Evolutionary conservation across 2,113 vertebrate genomes (phyloP).

Genomic region (Laterallus jamaicensis): DNA sequence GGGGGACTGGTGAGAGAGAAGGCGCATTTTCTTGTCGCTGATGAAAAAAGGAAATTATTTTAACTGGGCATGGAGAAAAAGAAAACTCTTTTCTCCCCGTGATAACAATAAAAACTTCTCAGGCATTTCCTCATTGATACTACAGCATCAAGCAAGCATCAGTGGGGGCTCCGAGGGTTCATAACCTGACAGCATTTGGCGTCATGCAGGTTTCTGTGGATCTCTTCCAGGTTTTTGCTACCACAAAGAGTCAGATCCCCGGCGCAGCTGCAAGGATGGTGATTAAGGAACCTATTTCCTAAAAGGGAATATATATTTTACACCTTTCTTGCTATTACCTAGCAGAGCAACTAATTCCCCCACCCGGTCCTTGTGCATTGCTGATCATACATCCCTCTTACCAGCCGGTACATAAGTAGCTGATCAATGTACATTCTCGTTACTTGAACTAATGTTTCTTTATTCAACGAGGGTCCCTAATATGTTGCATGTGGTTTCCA

Average conservation of each 20-base stretch:
- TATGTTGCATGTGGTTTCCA: constrained; percentile 68
- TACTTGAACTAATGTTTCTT: constrained; percentile 42
- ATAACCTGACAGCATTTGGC: background rate
- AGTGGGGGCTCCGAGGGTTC: background rate
- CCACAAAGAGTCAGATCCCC: background rate
- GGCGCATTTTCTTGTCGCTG: background rate
- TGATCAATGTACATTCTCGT: background rate
- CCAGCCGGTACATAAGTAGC: constrained; percentile 17
- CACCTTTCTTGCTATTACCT: background rate
- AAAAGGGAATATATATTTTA: background rate
- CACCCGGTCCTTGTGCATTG: background rate
- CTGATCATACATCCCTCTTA: background rate
- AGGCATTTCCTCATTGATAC: constrained; percentile 3
- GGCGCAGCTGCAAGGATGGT: background rate
- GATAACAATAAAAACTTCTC: constrained; percentile 43
- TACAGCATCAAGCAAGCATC: background rate
- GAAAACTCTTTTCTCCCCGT: background rate
- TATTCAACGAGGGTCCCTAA: constrained; percentile 32
- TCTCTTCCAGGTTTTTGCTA: constrained; percentile 13
- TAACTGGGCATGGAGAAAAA: background rate
- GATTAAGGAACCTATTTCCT: background rate
- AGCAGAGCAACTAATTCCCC: background rate
- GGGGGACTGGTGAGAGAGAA: background rate
- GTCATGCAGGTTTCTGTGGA: background rate
- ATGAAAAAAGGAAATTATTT: constrained; percentile 26